Percentiles rank a stretch among this genome's conserved stretches.
These are phyloP conservation scores for Tiliacea aurago DNA, from an alignment of 2,888 invertebrate genomes.

Conservation along the genomic window DNA sequence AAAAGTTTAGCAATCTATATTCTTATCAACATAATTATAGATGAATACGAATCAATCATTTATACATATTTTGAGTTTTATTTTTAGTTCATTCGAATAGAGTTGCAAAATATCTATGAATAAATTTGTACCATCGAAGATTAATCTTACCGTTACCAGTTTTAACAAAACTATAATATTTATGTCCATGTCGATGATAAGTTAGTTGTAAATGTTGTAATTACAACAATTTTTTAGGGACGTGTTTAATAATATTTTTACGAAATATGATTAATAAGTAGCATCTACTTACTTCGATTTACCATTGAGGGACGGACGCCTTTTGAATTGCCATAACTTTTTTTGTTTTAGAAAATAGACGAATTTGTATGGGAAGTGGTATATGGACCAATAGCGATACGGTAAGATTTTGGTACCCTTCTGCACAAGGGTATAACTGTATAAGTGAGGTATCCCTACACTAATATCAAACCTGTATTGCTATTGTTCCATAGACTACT, in stretches of 20 bases:
- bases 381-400: too few species aligned
- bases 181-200: not conserved
- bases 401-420: too few species aligned
- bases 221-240: too few species aligned
- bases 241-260: not conserved
- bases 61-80: not conserved
- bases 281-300: not conserved
- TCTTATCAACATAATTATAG: not conserved
- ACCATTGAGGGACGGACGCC: too few species aligned
- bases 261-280: not conserved
- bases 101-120: not conserved
- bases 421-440: too few species aligned
- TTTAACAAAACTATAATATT: not conserved
- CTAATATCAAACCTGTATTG: too few species aligned
- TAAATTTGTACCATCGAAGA: not conserved
- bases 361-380: too few species aligned
- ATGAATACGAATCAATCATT: not conserved
- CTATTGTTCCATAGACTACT: too few species aligned
- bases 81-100: not conserved
- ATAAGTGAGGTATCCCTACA: too few species aligned
- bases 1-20: conserved; percentile 22
- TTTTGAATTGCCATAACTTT: too few species aligned
- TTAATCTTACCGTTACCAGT: not conserved
- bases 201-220: too few species aligned
- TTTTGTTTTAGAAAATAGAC: too few species aligned